Conservation (phyloP, 2,888 invertebrate genomes). For the Hetaerina titia region DNA sequence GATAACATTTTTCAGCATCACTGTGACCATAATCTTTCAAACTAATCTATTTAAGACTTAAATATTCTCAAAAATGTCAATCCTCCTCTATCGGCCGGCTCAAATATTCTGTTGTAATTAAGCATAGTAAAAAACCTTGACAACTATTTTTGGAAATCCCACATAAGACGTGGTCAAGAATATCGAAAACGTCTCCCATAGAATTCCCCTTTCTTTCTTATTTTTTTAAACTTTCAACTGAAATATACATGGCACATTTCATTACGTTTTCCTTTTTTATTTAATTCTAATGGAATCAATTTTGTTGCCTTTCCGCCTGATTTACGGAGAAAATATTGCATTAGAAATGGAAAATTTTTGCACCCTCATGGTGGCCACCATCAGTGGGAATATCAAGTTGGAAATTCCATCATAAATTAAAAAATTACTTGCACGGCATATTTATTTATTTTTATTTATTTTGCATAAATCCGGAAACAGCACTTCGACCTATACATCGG, state of each 20-base stretch:
- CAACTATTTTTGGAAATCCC: background rate
- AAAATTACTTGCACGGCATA: no score
- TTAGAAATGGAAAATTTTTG: background rate
- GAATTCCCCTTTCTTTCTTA: background rate
- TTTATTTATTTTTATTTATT: no score
- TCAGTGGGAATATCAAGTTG: background rate
- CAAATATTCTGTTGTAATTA: background rate
- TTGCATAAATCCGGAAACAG: no score
- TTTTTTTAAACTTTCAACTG: background rate
- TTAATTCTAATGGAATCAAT: background rate
- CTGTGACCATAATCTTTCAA: background rate
- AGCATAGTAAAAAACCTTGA: background rate
- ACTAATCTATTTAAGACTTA: background rate
- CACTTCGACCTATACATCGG: no score
- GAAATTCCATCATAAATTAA: background rate
- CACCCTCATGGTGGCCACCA: background rate
- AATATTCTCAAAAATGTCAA: background rate
- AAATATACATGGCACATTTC: background rate
- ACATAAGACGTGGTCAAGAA: background rate
- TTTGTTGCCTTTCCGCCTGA: background rate
- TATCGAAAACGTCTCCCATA: background rate
- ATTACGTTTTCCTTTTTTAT: background rate
- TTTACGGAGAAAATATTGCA: background rate
- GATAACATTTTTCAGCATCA: background rate
- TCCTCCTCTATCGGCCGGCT: background rate